Evolutionary conservation across 2,888 invertebrate species (phyloP).

Genomic region (Morinoia aosen): DNA sequence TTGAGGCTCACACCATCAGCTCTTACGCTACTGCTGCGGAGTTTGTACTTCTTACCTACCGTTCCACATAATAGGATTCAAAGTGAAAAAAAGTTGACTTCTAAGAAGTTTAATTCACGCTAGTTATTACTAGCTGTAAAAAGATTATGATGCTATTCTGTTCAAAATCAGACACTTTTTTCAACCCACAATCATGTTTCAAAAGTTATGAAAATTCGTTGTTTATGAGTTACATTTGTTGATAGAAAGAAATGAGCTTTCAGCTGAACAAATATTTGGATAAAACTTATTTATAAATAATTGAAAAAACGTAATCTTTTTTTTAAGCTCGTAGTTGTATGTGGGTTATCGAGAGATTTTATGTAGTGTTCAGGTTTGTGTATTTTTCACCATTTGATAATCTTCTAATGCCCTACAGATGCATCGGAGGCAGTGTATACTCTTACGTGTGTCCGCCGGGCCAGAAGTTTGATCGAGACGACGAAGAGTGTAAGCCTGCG

Average conservation of each 20-base stretch:
- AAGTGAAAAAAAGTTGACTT: no score
- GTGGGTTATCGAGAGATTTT: not conserved
- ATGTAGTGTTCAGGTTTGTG: not conserved
- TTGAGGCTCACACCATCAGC: no score
- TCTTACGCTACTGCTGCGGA: no score
- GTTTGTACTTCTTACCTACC: no score
- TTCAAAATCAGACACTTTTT: no score
- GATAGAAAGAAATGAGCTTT: not conserved
- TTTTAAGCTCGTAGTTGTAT: not conserved
- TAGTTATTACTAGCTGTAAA: no score
- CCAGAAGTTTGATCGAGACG: slow-evolving; percentile 56
- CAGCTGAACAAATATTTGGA: not conserved
- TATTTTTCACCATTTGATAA: not conserved
- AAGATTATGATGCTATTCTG: no score
- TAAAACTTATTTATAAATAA: not conserved
- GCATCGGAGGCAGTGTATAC: slow-evolving; percentile 61
- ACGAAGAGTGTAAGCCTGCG: slow-evolving; percentile 59
- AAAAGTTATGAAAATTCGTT: no score
- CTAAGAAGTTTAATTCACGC: no score
- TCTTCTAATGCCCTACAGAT: slow-evolving; percentile 55
- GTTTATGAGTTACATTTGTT: not conserved
- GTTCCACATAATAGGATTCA: no score
- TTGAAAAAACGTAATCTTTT: not conserved
- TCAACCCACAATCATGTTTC: no score
- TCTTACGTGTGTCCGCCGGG: slow-evolving; percentile 62